phyloP scores from a whole-genome alignment of 2,797 vertebrate genomes.

The Coregonus sp. region DNA sequence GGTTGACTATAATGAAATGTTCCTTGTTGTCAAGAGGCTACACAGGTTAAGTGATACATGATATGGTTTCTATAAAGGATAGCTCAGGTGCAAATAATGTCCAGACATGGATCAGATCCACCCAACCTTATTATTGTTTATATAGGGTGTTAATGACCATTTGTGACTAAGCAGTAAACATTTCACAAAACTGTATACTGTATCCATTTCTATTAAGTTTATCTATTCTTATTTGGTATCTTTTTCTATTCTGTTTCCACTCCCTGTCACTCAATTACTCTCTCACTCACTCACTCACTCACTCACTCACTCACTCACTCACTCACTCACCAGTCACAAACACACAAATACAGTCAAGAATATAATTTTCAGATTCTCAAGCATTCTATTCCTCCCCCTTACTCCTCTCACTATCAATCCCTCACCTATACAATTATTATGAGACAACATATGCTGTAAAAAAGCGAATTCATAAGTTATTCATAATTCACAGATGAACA shows the following conservation, averaged over 20 bases:
- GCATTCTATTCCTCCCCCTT: too few relatives aligned
- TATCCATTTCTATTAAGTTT: background rate
- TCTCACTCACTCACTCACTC: background rate
- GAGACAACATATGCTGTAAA: background rate
- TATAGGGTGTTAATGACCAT: background rate
- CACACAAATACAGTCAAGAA: too few relatives aligned
- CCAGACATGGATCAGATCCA: background rate
- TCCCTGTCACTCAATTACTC: slow-evolving; percentile 1
- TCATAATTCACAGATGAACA: background rate
- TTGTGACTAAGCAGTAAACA: background rate
- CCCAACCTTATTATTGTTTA: background rate
- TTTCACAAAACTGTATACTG: background rate
- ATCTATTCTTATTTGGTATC: slow-evolving; percentile 27
- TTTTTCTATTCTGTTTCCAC: slow-evolving; percentile 8
- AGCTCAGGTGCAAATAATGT: too few relatives aligned
- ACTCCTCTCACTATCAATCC: background rate
- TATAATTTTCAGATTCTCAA: too few relatives aligned
- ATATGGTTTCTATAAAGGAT: too few relatives aligned
- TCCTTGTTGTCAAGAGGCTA: too few relatives aligned
- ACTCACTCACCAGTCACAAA: too few relatives aligned
- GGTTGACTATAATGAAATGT: background rate
- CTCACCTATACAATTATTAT: background rate
- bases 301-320: background rate
- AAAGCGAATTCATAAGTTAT: background rate
- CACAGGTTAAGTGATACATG: too few relatives aligned